phyloP scores from a whole-genome alignment of 1,140 invertebrate species.

The Capitella teleta region DNA sequence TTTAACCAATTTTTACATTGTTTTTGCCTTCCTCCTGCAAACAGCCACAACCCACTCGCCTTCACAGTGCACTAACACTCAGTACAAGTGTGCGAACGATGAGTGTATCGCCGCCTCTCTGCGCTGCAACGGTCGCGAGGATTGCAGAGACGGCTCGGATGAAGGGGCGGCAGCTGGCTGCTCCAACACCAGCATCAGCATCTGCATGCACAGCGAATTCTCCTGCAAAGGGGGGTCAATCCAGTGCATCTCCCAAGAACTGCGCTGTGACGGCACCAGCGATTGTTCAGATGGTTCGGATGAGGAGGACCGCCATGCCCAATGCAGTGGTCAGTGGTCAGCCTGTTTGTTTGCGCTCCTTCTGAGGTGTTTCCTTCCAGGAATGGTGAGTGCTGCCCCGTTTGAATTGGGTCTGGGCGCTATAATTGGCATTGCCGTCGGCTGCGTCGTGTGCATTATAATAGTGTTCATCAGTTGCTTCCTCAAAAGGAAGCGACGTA shows the following conservation, averaged over 20 bases:
- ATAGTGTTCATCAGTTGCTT: background rate
- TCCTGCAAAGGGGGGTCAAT: too few relatives aligned
- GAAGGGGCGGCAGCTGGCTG: conserved; percentile 35
- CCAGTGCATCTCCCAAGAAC: background rate
- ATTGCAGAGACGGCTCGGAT: conserved; percentile 60
- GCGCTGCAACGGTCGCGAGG: conserved; percentile 57
- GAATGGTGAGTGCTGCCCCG: background rate
- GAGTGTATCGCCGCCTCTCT: conserved; percentile 53
- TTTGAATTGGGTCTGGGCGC: background rate
- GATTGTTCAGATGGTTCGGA: conserved; percentile 2
- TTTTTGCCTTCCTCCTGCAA: background rate
- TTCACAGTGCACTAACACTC: background rate
- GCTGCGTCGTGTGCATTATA: background rate
- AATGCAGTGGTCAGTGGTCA: background rate
- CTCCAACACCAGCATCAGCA: too few relatives aligned
- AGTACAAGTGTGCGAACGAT: conserved; percentile 46
- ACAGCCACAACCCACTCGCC: background rate
- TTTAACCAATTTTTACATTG: background rate
- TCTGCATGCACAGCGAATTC: too few relatives aligned
- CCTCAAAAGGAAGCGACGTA: background rate
- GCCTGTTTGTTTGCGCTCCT: background rate
- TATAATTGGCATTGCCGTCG: background rate
- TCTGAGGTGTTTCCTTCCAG: background rate
- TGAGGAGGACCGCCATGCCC: background rate
- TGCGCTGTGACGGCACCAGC: background rate